phyloP scores from a whole-genome alignment of 2,113 vertebrate genomes.

The Mohoua ochrocephala region DNA sequence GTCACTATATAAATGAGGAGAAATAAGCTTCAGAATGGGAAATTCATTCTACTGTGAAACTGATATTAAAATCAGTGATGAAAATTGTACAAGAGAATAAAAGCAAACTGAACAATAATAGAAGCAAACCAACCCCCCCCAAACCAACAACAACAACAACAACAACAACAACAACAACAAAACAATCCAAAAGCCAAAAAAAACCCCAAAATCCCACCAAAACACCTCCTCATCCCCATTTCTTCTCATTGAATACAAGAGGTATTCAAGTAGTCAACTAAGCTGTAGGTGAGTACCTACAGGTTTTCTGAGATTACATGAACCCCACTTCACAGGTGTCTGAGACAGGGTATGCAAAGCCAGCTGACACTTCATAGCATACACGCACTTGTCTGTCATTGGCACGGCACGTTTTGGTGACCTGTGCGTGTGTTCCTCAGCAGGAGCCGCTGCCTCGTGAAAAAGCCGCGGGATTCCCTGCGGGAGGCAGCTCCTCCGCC shows the following conservation, averaged over 20 bases:
- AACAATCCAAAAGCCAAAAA: not conserved
- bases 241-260: not conserved
- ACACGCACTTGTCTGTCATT: not conserved
- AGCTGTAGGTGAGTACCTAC: not conserved
- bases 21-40: not conserved
- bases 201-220: not conserved
- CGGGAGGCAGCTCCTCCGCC: not conserved
- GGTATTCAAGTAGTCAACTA: not conserved
- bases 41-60: not conserved
- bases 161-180: not conserved
- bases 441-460: not conserved
- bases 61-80: not conserved
- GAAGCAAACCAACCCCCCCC: fast-evolving
- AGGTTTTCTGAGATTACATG: not conserved
- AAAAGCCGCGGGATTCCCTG: fast-evolving
- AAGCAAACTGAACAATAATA: not conserved
- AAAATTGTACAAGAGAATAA: not conserved
- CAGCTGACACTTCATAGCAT: not conserved
- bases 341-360: not conserved
- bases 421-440: not conserved
- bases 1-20: not conserved
- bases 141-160: not conserved
- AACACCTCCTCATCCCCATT: not conserved
- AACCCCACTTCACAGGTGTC: not conserved
- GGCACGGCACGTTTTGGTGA: not conserved